These are phyloP conservation scores for Pyrgus malvae DNA, from an alignment of 2,888 invertebrate genomes.

Conservation along the genomic window DNA sequence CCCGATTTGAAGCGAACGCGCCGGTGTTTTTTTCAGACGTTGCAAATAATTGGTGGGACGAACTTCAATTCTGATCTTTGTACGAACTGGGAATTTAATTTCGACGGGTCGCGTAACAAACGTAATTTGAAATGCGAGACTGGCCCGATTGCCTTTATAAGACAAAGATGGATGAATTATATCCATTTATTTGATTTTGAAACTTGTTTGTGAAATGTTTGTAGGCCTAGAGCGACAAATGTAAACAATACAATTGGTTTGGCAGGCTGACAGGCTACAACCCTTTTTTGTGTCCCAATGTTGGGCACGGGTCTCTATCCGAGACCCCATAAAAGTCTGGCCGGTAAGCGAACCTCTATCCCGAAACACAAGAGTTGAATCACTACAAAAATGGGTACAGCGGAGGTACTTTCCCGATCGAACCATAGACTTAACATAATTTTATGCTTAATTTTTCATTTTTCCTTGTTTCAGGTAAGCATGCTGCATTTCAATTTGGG, in stretches of 20 bases:
- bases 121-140: conserved; percentile 26
- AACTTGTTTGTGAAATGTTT: background rate
- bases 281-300: no score
- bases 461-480: conserved; percentile 34
- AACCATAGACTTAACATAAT: no score
- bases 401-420: no score
- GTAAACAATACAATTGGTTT: background rate
- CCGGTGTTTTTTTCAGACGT: conserved; percentile 11
- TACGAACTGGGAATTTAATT: conserved; percentile 24
- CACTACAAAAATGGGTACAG: no score
- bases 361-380: no score
- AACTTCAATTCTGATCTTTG: conserved; percentile 23
- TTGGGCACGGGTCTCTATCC: no score
- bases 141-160: conserved; percentile 9
- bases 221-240: background rate
- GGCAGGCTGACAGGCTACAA: no score
- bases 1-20: conserved; percentile 6
- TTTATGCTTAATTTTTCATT: background rate
- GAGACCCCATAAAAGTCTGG: no score
- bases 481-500: conserved; percentile 18
- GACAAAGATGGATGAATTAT: conserved; percentile 9
- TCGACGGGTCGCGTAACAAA: conserved; percentile 13
- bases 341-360: no score
- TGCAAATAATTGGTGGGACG: conserved; percentile 23
- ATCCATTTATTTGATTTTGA: background rate